Conservation (phyloP, 2,888 invertebrate genomes). For the Latrodectus hesperus region DNA sequence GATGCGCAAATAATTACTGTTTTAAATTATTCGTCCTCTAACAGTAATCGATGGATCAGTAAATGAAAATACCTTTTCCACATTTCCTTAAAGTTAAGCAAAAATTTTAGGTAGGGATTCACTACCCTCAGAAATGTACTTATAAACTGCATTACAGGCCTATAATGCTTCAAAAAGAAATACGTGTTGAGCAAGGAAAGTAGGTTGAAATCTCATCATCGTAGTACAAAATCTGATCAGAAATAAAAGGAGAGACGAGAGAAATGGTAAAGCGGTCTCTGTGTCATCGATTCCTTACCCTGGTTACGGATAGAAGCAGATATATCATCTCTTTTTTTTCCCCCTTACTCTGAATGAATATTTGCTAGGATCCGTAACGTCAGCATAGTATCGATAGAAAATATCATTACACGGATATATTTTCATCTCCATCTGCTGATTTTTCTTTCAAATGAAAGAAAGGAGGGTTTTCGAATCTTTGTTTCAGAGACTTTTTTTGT, state of each 20-base stretch:
- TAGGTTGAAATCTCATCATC: conserved; percentile 7
- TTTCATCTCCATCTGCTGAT: conserved; percentile 3
- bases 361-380: conserved; percentile 31
- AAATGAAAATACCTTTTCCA: neutral
- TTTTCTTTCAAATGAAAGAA: too few species aligned
- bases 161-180: neutral
- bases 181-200: conserved; percentile 9
- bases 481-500: too few species aligned
- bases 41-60: neutral
- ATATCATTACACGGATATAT: conserved; percentile 34
- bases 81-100: neutral
- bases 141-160: neutral
- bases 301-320: neutral
- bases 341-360: too few species aligned
- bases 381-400: conserved; percentile 44
- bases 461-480: too few species aligned
- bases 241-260: neutral
- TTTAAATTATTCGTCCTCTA: neutral
- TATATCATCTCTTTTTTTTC: conserved; percentile 9
- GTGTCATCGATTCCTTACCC: conserved; percentile 5
- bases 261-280: conserved; percentile 10
- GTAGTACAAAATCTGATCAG: neutral
- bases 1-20: neutral
- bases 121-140: neutral
- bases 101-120: neutral